These are phyloP conservation scores for Anthopleura xanthogrammica DNA, from an alignment of 92 coral and sea anemone genomes.

Conservation along the genomic window DNA sequence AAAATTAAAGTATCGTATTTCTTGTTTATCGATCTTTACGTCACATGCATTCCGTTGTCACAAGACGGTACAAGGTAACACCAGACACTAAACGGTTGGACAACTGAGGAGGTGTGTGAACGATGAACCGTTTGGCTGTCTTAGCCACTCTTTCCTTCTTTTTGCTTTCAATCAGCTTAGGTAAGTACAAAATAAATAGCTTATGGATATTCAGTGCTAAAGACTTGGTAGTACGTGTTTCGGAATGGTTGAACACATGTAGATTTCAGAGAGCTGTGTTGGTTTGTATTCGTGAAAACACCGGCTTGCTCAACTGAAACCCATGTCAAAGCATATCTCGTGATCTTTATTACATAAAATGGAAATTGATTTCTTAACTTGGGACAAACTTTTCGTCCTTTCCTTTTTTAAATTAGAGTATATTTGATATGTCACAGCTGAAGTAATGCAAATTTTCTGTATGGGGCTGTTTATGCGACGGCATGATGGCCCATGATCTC, in stretches of 20 bases:
- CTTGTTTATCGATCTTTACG: constrained; percentile 1
- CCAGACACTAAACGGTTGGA: constrained; percentile 13
- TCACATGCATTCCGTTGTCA: constrained; percentile 9
- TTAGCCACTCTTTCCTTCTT: neutral
- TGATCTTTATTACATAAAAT: neutral
- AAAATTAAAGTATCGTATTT: neutral
- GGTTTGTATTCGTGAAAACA: neutral
- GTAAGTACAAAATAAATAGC: neutral
- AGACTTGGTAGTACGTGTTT: neutral
- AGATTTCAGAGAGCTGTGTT: neutral
- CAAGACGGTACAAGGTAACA: constrained; percentile 16
- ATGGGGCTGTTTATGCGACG: neutral
- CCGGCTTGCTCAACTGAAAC: neutral
- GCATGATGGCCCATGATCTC: neutral
- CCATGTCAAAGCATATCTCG: neutral
- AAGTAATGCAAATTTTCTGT: neutral
- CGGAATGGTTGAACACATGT: neutral
- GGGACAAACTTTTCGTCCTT: neutral
- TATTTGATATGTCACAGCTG: neutral
- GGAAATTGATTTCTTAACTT: neutral
- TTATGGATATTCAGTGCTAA: neutral
- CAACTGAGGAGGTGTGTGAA: constrained; percentile 8
- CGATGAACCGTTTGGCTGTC: neutral
- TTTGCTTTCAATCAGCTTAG: neutral
- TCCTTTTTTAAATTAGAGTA: neutral